A percentile compares a stretch with the other conserved stretches of the same genome.
phyloP scores from a whole-genome alignment of 2,888 invertebrate genomes.

The Luffia ferchaultella region DNA sequence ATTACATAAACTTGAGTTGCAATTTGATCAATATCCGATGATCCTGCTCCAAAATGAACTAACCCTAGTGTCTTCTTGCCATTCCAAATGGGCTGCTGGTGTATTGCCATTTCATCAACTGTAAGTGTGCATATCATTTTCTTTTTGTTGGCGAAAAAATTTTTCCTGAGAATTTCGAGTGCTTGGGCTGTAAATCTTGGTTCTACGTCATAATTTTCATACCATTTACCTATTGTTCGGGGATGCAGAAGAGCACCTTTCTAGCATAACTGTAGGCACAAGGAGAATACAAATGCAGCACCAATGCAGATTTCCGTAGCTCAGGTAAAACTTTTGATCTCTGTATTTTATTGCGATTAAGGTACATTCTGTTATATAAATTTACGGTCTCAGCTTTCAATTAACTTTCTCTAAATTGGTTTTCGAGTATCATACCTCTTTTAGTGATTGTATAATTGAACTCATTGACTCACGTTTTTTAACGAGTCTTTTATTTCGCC shows the following conservation, averaged over 20 bases:
- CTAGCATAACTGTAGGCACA: slow-evolving; percentile 17
- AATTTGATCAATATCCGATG: not conserved
- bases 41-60: slow-evolving; percentile 14
- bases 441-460: slow-evolving; percentile 3
- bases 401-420: no score
- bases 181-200: slow-evolving; percentile 23
- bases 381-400: no score
- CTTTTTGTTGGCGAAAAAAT: slow-evolving; percentile 8
- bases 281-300: slow-evolving; percentile 19
- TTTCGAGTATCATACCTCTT: no score
- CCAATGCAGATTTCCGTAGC: slow-evolving; percentile 17
- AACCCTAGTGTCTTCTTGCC: slow-evolving; percentile 8
- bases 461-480: slow-evolving; percentile 6
- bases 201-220: slow-evolving; percentile 16
- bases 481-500: slow-evolving; percentile 5
- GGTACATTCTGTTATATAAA: not conserved
- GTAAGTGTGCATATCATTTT: slow-evolving; percentile 16
- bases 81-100: slow-evolving; percentile 15
- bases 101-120: slow-evolving; percentile 21
- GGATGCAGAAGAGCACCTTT: slow-evolving; percentile 20
- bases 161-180: slow-evolving; percentile 15
- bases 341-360: not conserved
- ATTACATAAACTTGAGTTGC: slow-evolving; percentile 19
- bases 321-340: slow-evolving; percentile 7
- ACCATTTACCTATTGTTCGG: slow-evolving; percentile 21